A percentile compares a stretch with the other conserved stretches of the same genome.
phyloP scores from a whole-genome alignment of 1,140 invertebrate species.

The Anastatus disparis region DNA sequence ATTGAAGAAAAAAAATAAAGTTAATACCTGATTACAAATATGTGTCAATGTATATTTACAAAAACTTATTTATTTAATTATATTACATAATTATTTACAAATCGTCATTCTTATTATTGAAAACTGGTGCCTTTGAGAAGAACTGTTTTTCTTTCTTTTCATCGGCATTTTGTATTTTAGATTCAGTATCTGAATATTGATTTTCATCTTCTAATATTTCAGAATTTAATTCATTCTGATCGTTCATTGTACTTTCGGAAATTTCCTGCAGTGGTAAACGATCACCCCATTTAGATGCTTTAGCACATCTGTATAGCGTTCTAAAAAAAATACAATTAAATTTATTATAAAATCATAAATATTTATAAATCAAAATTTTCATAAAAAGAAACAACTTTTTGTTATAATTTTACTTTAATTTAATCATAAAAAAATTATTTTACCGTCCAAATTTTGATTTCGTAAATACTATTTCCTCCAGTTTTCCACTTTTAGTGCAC shows the following conservation, averaged over 20 bases:
- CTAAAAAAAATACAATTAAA: too few species aligned
- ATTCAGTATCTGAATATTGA: neutral
- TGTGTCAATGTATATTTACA: too few species aligned
- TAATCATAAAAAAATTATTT: conserved; percentile 42
- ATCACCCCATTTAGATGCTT: conserved; percentile 79
- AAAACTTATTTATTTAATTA: too few species aligned
- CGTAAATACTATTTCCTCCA: conserved; percentile 83
- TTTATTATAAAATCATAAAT: conserved; percentile 1
- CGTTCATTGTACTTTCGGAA: neutral
- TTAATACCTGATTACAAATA: too few species aligned
- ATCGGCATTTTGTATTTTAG: too few species aligned
- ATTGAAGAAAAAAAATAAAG: too few species aligned
- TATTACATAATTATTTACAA: neutral
- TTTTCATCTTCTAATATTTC: neutral
- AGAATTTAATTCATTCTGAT: neutral
- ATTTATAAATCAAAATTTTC: neutral
- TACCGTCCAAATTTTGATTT: conserved; percentile 79
- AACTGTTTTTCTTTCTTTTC: neutral
- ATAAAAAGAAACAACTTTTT: neutral
- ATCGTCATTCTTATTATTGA: neutral
- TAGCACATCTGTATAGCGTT: conserved; percentile 75
- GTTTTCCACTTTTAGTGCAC: conserved; percentile 78
- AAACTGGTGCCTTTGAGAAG: neutral
- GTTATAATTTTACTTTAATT: conserved; percentile 19
- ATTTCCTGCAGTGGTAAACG: conserved; percentile 69